Conservation (phyloP, 2,888 invertebrate genomes). For the Brenthis hecate region DNA sequence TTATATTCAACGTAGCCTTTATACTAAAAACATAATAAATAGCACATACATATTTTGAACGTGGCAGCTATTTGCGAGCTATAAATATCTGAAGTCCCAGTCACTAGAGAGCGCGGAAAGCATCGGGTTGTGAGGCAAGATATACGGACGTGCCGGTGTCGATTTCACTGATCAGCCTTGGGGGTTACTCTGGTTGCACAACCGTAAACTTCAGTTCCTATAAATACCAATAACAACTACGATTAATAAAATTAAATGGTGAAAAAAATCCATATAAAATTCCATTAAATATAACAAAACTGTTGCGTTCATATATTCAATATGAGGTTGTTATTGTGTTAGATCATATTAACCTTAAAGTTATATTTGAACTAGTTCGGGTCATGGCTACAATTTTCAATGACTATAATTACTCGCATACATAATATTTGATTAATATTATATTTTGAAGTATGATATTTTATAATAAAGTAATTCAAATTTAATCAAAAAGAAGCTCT, state of each 20-base stretch:
- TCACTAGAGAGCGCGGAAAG: constrained; percentile 48
- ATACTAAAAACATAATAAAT: no score
- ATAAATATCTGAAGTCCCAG: constrained; percentile 35
- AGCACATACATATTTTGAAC: no score
- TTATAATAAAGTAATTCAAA: not conserved
- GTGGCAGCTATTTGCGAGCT: not conserved
- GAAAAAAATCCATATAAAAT: not conserved
- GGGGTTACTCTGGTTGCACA: constrained; percentile 56
- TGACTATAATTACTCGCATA: not conserved
- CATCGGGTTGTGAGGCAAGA: constrained; percentile 54
- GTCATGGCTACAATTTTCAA: constrained; percentile 1
- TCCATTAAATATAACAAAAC: not conserved
- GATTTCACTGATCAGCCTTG: constrained; percentile 68
- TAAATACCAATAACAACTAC: constrained; percentile 21
- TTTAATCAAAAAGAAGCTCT: not conserved
- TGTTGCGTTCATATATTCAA: not conserved
- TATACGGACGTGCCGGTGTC: constrained; percentile 61
- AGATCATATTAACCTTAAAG: constrained; percentile 1
- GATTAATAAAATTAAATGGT: constrained; percentile 31
- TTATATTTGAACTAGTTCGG: not conserved
- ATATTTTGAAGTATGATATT: not conserved
- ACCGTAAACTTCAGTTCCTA: constrained; percentile 39
- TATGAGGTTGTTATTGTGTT: no score
- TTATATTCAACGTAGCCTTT: no score
- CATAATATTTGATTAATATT: not conserved